Evolutionary conservation across 2,797 vertebrate genomes (phyloP), one percentile per base, ranked within the genome.

Genomic region (Chelon auratus): DNA sequence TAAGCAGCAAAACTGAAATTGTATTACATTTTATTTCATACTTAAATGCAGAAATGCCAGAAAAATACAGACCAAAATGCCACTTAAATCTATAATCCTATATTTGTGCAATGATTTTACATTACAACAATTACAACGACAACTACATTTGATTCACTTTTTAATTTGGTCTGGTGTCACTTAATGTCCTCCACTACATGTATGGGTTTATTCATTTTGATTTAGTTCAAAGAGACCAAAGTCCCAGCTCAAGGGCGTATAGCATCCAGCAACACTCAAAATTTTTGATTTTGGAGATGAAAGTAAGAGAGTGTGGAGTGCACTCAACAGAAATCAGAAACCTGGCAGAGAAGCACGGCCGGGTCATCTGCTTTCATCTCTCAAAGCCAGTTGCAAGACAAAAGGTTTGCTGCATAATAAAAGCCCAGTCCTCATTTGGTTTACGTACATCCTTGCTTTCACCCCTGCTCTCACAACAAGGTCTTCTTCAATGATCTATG

Each of bases 201-300:
- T 20, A 17, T 36, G 18, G 24, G 30, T 50, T 71, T 59, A 24
- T 62, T 45, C 5, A 42, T 69, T 20, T 17, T 54, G 7, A 12
- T 47, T 2, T 55, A 60, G 13, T 72, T 45, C 18, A 77, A 71
- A 72, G 60, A 63, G 22, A 78, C 4, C 13, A 62, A 10, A 20
- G 47, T 59, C 36, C 6, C 42, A 52, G 18, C 53, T 61, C 17
- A 26, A 39, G 13, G 51, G 24, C 17, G 48, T 18, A 3, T 43
- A 70, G 43, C 54, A 43, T 79, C 45, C 24, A 11, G 40, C 58
- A 40, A 37, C 10, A n/a, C 48, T 68, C 26, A n/a, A 6, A 51
- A 15, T 37, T 75, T 84, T 80, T 84, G 71, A 84, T 85, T 59
- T 45, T 33, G n/a, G 14, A 83, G 77, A 89, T 87, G 69, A 92